Percentiles rank a stretch among this genome's conserved stretches.
Evolutionary conservation across 1,140 invertebrate species (phyloP).

Genomic region (Asobara japonica): DNA sequence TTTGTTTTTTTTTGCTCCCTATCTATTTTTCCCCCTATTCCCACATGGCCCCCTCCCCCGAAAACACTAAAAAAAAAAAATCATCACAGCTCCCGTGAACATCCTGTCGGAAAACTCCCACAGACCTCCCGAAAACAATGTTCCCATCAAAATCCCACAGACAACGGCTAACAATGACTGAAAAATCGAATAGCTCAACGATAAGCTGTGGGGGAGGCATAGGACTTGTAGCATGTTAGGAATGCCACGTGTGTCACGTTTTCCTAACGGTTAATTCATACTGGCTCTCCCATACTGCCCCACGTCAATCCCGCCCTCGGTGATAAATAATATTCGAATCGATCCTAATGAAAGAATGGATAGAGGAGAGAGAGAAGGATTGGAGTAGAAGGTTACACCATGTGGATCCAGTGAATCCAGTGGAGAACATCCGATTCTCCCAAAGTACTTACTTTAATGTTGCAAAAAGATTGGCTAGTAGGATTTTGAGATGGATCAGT

Average conservation of each 20-base stretch:
- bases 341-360: no score
- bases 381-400: no score
- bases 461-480: no score
- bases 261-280: slow-evolving; percentile 34
- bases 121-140: not conserved
- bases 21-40: not conserved
- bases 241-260: slow-evolving; percentile 41
- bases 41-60: not conserved
- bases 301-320: not conserved
- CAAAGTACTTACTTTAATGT: no score
- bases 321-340: no score
- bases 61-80: not conserved
- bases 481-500: no score
- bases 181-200: not conserved
- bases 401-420: no score
- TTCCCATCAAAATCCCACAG: not conserved
- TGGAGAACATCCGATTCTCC: no score
- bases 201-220: no score
- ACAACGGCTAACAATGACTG: not conserved
- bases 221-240: slow-evolving; percentile 22
- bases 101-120: not conserved
- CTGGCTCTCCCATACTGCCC: not conserved
- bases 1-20: slow-evolving; percentile 9
- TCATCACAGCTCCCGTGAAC: not conserved
- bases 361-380: no score